Evolutionary conservation across 2,113 vertebrate genomes (phyloP), one percentile per base, ranked within the genome.

Genomic region (Saccopteryx leptura): DNA sequence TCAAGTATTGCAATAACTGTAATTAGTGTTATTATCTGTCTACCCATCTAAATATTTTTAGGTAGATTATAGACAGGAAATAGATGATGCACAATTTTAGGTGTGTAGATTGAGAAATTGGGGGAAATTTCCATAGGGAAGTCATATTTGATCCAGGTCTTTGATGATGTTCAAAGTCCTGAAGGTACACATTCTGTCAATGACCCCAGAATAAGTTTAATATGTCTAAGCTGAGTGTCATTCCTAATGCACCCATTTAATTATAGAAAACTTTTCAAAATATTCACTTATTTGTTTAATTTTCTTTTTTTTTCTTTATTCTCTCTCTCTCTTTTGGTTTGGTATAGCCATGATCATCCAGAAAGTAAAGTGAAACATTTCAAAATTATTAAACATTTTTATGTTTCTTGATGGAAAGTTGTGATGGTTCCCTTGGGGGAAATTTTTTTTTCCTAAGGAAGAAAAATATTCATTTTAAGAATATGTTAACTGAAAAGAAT

Each of bases 281-380:
- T 80, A 78, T 56, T 85, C 33, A 56, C 21, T 56, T 58, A 48
- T 78, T 56, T 93, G 24, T 23, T 86, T 78, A 11, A 28, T 3
- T 21, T 79, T 26, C 69, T 92, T 39, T 33, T 28, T 26, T 58
- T 58, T 58, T 17, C 18, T 58, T 58, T 17, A 17, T 17, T 58
- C 56, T 58, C 18, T 58, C 56, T 58, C 18, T 58, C 56, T 58
- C 18, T 58, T 69, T 28, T 81, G 39, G 39, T 94, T 54, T 54
- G 3, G 3, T n/a, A 56, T 15, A 84, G 28, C 31, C 28, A 58
- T 74, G 50, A 33, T 66, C 3, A 56, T 58, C 3, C 8, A 78
- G 68, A 93, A 90, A 82, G 13, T 7, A 82, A 78, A 86, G 23
- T 66, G 26, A 72, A 87, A 56, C 24, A 54, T 69, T 87, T 83